Evolutionary conservation across 2,888 invertebrate genomes (phyloP).

Genomic region (Listrodromus nycthemerus): DNA sequence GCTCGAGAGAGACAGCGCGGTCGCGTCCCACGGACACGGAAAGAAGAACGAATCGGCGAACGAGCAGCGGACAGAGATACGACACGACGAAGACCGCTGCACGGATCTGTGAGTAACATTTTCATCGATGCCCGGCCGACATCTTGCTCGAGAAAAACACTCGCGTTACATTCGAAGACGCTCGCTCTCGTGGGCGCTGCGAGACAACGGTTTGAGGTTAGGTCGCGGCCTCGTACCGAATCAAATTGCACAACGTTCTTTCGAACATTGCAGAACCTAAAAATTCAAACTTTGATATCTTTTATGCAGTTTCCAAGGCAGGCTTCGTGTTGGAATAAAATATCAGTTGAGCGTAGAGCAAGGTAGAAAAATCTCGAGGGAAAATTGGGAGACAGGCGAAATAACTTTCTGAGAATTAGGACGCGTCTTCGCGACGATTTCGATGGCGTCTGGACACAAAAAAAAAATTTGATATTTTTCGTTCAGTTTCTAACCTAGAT

Average conservation of each 20-base stretch:
- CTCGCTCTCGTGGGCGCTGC: not conserved
- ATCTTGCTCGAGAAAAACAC: not conserved
- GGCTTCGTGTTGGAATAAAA: not conserved
- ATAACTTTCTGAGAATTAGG: not conserved
- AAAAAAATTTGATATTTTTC: not conserved
- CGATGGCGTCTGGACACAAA: not conserved
- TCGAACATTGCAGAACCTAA: too few species aligned
- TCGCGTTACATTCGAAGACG: not conserved
- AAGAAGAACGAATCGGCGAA: not conserved
- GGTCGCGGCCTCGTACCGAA: too few species aligned
- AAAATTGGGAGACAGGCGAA: too few species aligned
- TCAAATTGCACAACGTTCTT: too few species aligned
- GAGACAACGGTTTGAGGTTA: not conserved
- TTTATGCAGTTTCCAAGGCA: too few species aligned
- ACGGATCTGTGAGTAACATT: slow-evolving; percentile 31
- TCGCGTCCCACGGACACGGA: slow-evolving; percentile 26
- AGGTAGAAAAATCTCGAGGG: not conserved
- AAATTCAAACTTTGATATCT: too few species aligned
- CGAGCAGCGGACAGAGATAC: not conserved
- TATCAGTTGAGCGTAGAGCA: not conserved
- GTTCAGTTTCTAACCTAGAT: too few species aligned
- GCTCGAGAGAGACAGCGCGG: not conserved
- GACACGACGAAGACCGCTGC: not conserved
- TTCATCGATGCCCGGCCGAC: not conserved
- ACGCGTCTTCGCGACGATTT: not conserved